Base-by-base conservation (phyloP, 2,888 invertebrate species). In the Endotricha flammealis region DNA sequence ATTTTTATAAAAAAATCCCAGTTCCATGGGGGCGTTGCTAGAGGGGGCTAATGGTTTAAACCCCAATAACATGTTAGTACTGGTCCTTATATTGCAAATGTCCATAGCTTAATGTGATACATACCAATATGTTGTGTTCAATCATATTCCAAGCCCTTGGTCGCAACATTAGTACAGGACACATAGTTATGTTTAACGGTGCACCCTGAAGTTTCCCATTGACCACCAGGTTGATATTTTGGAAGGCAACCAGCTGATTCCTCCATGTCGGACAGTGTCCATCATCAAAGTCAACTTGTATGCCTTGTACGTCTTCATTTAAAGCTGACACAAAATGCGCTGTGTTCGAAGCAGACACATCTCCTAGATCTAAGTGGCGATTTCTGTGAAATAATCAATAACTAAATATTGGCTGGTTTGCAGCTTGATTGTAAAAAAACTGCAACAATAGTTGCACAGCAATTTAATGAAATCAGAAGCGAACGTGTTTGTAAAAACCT, bases 61-160 rank as follows among this genome's bases (percentile, higher is more conserved):
- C n/a, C n/a, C n/a, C n/a, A n/a, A n/a, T n/a, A n/a, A n/a, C n/a
- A n/a, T n/a, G n/a, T n/a, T n/a, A n/a, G n/a, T n/a, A n/a, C n/a
- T n/a, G n/a, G n/a, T n/a, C n/a, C n/a, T n/a, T n/a, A n/a, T n/a
- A n/a, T n/a, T n/a, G n/a, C n/a, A n/a, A n/a, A n/a, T n/a, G n/a
- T n/a, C n/a, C n/a, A n/a, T n/a, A n/a, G n/a, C n/a, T n/a, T n/a
- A n/a, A n/a, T n/a, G n/a, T 17, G 27, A 44, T 4, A 32, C 48
- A 64, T 62, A 89, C 89, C 71, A 89, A 68, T 50, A 91, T 82
- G 57, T 91, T 89, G 59, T 90, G 89, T 61, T 93, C 92, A 32
- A 89, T 87, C 86, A 93, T 91, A 67, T 93, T 92, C 92, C 92
- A 93, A 27, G 92, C 92, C 52, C 92, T 78, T 0, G 93, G 92